These are phyloP conservation scores for Cylindroiulus punctatus DNA, from an alignment of 2,888 invertebrate genomes.

Conservation along the genomic window DNA sequence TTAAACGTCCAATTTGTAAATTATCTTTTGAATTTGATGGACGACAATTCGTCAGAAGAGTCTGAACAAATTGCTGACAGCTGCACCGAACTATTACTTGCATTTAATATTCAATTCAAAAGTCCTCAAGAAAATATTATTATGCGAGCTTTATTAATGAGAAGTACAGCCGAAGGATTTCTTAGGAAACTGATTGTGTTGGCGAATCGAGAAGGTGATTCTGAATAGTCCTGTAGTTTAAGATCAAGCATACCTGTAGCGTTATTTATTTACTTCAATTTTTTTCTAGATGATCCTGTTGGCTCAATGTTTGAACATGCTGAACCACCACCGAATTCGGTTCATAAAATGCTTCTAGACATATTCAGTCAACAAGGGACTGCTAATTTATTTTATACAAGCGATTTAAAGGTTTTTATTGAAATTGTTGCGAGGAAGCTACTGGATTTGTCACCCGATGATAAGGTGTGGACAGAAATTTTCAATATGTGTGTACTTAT, in stretches of 20 bases:
- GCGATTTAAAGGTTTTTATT: slow-evolving; percentile 91
- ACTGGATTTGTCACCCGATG: slow-evolving; percentile 88
- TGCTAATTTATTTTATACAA: slow-evolving; percentile 90
- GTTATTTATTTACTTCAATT: neutral
- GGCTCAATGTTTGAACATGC: slow-evolving; percentile 79
- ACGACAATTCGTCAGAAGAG: slow-evolving; percentile 81
- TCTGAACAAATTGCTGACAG: slow-evolving; percentile 87
- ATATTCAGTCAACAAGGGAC: slow-evolving; percentile 82
- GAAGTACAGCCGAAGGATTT: slow-evolving; percentile 81
- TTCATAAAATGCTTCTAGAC: slow-evolving; percentile 88
- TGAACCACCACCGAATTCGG: slow-evolving; percentile 82
- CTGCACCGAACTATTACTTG: slow-evolving; percentile 83
- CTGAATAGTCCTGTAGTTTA: neutral
- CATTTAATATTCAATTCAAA: slow-evolving; percentile 88
- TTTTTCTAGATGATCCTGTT: slow-evolving; percentile 81
- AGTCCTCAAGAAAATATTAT: slow-evolving; percentile 61
- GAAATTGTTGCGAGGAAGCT: slow-evolving; percentile 92
- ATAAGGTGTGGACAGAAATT: slow-evolving; percentile 66
- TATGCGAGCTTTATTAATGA: slow-evolving; percentile 64
- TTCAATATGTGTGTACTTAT: neutral
- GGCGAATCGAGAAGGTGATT: slow-evolving; percentile 82
- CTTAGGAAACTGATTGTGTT: slow-evolving; percentile 89
- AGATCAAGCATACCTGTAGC: neutral
- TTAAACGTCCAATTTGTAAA: slow-evolving; percentile 83
- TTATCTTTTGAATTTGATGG: slow-evolving; percentile 83